phyloP scores from a whole-genome alignment of 2,797 vertebrate species.

The Urophycis tenuis region DNA sequence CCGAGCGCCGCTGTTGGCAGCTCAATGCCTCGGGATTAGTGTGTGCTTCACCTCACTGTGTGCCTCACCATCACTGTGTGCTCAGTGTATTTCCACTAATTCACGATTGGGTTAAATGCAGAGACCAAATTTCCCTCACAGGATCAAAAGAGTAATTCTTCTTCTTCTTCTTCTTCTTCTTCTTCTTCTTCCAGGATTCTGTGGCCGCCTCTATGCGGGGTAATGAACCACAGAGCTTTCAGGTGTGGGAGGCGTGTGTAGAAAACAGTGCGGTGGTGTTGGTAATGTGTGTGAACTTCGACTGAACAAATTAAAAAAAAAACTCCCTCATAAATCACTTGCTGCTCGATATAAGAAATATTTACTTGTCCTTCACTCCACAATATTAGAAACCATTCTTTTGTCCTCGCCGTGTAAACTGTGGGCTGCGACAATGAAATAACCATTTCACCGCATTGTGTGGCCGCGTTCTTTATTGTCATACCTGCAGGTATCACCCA shows the following conservation, averaged over 20 bases:
- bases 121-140: too few species aligned
- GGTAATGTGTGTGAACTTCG: background rate
- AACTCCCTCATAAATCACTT: background rate
- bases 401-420: background rate
- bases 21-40: too few species aligned
- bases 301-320: background rate
- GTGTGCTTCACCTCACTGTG: too few species aligned
- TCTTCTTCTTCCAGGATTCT: too few species aligned
- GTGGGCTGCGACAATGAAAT: background rate
- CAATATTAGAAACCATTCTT: constrained; percentile 5
- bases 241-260: too few species aligned
- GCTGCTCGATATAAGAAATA: background rate
- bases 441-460: background rate
- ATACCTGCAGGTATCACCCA: background rate
- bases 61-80: too few species aligned
- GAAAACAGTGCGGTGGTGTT: background rate
- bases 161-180: too few species aligned
- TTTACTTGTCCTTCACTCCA: background rate
- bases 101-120: too few species aligned
- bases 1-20: too few species aligned
- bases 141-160: too few species aligned
- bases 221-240: constrained; percentile 3
- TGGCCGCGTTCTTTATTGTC: background rate
- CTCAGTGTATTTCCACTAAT: too few species aligned
- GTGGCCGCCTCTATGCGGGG: background rate